A percentile compares a stretch with the other conserved stretches of the same genome.
phyloP scores from a whole-genome alignment of 2,888 invertebrate genomes.

The Mycalesis mineus region DNA sequence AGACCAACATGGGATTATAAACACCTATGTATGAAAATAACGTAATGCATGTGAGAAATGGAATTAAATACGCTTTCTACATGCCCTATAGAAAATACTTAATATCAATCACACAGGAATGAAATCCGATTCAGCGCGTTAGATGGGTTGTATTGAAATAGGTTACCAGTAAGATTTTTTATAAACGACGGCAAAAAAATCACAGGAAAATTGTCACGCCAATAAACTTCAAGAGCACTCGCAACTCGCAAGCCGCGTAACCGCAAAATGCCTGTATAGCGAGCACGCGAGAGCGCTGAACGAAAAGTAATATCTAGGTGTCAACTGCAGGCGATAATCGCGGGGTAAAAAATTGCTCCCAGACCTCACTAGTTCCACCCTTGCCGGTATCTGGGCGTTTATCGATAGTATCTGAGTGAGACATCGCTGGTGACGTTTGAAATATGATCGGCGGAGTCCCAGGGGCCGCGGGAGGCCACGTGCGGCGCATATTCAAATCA shows the following conservation, averaged over 20 bases:
- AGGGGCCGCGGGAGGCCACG: conserved; percentile 65
- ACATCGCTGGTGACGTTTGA: conserved; percentile 78
- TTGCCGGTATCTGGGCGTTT: conserved; percentile 69
- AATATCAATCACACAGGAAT: no score
- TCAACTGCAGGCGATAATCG: conserved; percentile 77
- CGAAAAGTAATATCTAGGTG: conserved; percentile 76
- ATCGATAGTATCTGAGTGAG: conserved; percentile 78
- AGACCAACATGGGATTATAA: no score
- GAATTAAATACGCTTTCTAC: no score
- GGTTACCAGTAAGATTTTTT: not conserved
- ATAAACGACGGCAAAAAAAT: conserved; percentile 26
- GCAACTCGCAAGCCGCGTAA: conserved; percentile 42
- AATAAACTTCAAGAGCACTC: conserved; percentile 65
- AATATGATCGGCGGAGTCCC: conserved; percentile 77
- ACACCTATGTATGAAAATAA: no score
- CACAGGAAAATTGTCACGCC: conserved; percentile 53
- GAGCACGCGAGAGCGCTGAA: conserved; percentile 37
- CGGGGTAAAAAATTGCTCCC: conserved; percentile 70
- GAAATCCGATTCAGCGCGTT: no score
- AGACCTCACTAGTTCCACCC: conserved; percentile 68
- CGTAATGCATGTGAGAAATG: no score
- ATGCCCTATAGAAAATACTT: no score
- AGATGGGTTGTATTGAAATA: no score
- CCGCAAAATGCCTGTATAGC: conserved; percentile 53
- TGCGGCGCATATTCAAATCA: conserved; percentile 78